Evolutionary conservation across 2,113 vertebrate genomes (phyloP).

Genomic region (Mystacornis crossleyi): DNA sequence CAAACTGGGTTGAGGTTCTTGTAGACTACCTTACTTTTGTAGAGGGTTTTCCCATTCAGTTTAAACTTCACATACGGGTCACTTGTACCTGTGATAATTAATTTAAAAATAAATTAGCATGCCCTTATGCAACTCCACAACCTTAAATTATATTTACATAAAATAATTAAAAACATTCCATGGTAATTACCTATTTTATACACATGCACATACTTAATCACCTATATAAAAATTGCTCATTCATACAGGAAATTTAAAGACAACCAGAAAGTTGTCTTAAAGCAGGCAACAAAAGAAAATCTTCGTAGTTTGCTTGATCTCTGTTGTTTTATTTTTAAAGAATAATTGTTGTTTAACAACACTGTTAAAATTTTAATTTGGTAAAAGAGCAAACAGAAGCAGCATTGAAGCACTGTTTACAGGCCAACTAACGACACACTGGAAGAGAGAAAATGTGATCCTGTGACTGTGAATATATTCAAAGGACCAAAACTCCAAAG

Average conservation of each 20-base stretch:
- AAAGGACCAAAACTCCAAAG: conserved; percentile 22
- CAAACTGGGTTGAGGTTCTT: conserved; percentile 93
- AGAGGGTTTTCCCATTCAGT: conserved; percentile 91
- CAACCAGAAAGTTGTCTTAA: neutral
- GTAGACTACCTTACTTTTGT: conserved; percentile 95
- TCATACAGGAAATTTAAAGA: neutral
- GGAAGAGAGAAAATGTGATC: neutral
- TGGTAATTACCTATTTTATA: neutral
- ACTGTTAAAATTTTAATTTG: neutral
- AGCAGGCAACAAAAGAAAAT: neutral
- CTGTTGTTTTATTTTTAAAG: neutral
- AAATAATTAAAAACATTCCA: neutral
- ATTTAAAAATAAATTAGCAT: neutral
- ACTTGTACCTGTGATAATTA: conserved; percentile 83
- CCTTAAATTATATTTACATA: neutral
- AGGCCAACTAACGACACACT: neutral
- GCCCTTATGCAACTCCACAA: accelerated
- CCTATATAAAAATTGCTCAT: neutral
- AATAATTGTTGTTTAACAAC: neutral
- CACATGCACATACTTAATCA: neutral
- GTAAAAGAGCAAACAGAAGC: neutral
- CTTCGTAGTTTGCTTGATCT: neutral
- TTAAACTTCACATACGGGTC: conserved; percentile 97
- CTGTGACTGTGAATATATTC: neutral
- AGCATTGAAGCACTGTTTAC: neutral